Conservation (phyloP, 2,888 invertebrate species). For the Hyposoter didymator region DNA sequence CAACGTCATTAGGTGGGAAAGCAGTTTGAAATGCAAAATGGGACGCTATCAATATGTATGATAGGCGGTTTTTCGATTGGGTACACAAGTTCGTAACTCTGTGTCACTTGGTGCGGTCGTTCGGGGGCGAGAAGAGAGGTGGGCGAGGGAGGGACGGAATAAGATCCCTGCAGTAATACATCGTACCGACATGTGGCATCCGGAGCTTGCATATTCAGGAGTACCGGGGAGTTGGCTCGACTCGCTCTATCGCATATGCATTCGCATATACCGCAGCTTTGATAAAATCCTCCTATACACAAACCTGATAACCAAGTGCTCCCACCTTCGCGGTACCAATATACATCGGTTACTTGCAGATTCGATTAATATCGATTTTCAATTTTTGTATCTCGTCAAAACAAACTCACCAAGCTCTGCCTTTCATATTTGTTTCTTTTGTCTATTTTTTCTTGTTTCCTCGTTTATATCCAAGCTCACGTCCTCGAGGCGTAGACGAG, state of each 20-base stretch:
- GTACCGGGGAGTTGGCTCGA: constrained; percentile 75
- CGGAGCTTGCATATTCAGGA: constrained; percentile 82
- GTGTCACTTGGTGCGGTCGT: constrained; percentile 14
- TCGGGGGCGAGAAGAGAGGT: background rate
- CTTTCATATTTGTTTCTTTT: background rate
- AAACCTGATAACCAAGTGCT: background rate
- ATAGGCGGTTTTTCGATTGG: constrained; percentile 60
- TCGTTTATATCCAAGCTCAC: background rate
- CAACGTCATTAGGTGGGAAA: constrained; percentile 9
- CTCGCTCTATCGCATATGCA: constrained; percentile 57
- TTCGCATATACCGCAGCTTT: constrained; percentile 46
- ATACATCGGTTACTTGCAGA: background rate
- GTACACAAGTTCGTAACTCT: constrained; percentile 49
- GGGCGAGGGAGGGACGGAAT: constrained; percentile 70
- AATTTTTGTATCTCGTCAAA: background rate
- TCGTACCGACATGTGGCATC: constrained; percentile 82
- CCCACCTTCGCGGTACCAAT: background rate
- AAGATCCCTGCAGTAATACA: constrained; percentile 83
- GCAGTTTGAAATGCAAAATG: constrained; percentile 60
- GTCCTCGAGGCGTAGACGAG: background rate
- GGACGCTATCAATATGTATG: constrained; percentile 61
- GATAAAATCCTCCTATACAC: constrained; percentile 25
- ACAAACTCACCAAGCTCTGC: background rate
- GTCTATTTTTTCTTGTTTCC: background rate
- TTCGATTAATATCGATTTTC: constrained; percentile 18